Percentiles rank a stretch among this genome's conserved stretches.
Conservation (phyloP, 1,140 invertebrate genomes). For the Zophobas atratus region DNA sequence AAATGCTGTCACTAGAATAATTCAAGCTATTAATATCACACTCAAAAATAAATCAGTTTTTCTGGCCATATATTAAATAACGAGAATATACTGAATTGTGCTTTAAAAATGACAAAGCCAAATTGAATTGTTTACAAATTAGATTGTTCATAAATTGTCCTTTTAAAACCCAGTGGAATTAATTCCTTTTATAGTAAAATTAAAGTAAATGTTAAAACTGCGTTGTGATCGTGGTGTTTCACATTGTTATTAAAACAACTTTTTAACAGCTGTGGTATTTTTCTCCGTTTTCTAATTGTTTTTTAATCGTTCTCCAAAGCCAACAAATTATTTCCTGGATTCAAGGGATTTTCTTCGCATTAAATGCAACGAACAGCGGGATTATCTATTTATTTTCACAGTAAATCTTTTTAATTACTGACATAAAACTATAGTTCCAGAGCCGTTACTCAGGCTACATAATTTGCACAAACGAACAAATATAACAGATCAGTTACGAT, state of each 20-base stretch:
- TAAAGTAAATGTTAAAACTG: too few species aligned
- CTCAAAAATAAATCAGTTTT: too few species aligned
- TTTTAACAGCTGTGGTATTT: neutral
- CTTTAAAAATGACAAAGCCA: too few species aligned
- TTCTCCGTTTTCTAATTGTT: constrained; percentile 24
- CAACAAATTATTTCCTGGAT: constrained; percentile 9
- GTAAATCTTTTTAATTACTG: constrained; percentile 21
- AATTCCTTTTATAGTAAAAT: too few species aligned
- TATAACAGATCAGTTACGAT: neutral
- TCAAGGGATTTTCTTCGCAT: constrained; percentile 13
- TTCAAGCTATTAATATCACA: too few species aligned
- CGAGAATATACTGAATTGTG: too few species aligned
- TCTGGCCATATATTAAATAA: too few species aligned
- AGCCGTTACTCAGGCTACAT: neutral
- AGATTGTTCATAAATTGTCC: too few species aligned
- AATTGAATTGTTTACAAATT: too few species aligned
- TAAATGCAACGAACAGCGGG: constrained; percentile 20
- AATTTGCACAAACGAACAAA: neutral
- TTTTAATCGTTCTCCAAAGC: constrained; percentile 23
- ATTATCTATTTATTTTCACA: constrained; percentile 24
- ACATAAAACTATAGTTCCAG: neutral
- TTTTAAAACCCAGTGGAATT: too few species aligned
- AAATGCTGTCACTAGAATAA: too few species aligned
- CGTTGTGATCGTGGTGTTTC: too few species aligned
- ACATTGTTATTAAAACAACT: neutral